phyloP scores from a whole-genome alignment of 2,888 invertebrate species.

The Cancer borealis region DNA sequence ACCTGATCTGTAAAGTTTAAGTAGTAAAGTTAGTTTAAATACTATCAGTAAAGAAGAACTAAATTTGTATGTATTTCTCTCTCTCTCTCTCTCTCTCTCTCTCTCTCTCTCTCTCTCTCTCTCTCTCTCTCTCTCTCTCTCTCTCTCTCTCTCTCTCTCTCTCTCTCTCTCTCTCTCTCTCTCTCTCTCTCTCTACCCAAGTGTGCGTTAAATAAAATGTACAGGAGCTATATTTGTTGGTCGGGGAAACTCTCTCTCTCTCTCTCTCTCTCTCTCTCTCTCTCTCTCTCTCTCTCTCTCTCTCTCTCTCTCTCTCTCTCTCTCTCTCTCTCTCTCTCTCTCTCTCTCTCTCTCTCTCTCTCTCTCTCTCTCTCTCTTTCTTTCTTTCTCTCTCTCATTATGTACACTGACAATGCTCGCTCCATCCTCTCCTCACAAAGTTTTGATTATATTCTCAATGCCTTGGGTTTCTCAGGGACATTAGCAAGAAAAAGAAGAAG shows the following conservation, averaged over 20 bases:
- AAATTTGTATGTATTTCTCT: conserved; percentile 38
- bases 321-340: too few relatives aligned
- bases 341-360: conserved; percentile 7
- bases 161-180: conserved; percentile 52
- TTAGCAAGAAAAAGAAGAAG: background rate
- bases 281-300: conserved; percentile 19
- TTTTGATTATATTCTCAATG: conserved; percentile 66
- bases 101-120: conserved; percentile 47
- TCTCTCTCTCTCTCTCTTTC: conserved; percentile 43
- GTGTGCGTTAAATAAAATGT: conserved; percentile 69
- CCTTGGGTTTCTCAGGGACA: conserved; percentile 62
- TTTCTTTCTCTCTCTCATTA: background rate
- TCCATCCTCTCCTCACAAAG: conserved; percentile 4
- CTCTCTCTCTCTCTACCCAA: conserved; percentile 53
- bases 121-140: conserved; percentile 52
- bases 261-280: conserved; percentile 44
- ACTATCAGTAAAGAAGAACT: conserved; percentile 67
- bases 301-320: conserved; percentile 12
- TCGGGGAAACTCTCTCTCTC: conserved; percentile 9
- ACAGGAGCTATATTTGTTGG: conserved; percentile 45
- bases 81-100: conserved; percentile 58
- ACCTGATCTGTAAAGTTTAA: conserved; percentile 75
- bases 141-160: conserved; percentile 55
- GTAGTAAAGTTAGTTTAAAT: conserved; percentile 74
- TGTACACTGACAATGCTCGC: background rate